Evolutionary conservation across 2,113 vertebrate species (phyloP).

Genomic region (Pontoporia blainvillei): DNA sequence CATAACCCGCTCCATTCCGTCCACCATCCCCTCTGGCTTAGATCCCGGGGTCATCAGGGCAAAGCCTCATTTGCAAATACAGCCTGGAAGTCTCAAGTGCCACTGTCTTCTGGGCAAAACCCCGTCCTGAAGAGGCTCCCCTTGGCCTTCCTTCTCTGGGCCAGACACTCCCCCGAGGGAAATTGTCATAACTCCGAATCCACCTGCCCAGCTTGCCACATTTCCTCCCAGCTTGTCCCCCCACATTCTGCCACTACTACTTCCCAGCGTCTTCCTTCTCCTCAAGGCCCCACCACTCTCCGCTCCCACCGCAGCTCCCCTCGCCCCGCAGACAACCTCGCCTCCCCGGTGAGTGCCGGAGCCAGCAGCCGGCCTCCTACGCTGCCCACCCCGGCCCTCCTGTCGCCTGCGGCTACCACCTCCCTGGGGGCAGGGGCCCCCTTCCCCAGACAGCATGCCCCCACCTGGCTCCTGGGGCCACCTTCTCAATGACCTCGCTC

Average conservation of each 20-base stretch:
- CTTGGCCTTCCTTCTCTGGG: background rate
- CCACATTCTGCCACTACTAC: background rate
- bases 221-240: background rate
- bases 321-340: rapidly evolving
- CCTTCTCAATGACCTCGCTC: rapidly evolving
- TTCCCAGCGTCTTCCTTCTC: background rate
- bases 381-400: rapidly evolving
- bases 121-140: background rate
- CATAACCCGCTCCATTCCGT: rapidly evolving
- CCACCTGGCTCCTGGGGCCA: no score
- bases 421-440: background rate
- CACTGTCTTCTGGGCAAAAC: background rate
- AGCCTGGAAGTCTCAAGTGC: rapidly evolving
- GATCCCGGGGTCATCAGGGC: rapidly evolving
- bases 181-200: rapidly evolving
- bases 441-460: background rate
- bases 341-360: background rate
- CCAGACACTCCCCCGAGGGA: background rate
- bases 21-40: no score
- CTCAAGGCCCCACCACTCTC: background rate
- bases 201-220: background rate
- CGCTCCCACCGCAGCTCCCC: rapidly evolving
- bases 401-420: rapidly evolving
- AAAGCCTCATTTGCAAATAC: background rate
- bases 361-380: background rate